Percentiles rank a stretch among this genome's conserved stretches.
These are phyloP conservation scores for Limonius californicus DNA, from an alignment of 1,140 invertebrate genomes.

Conservation along the genomic window DNA sequence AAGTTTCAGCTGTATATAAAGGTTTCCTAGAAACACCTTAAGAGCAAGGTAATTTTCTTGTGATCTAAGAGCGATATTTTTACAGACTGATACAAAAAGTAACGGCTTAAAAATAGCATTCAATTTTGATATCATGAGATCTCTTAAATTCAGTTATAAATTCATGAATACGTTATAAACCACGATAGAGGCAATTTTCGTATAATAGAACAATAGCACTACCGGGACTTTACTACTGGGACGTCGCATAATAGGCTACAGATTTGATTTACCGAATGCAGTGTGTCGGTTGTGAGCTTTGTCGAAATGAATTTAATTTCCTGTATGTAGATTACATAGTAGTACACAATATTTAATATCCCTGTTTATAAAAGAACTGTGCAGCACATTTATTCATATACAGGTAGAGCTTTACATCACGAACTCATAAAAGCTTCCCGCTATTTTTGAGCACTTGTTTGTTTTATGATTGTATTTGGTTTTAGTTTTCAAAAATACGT, in stretches of 20 bases:
- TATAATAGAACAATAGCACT: constrained; percentile 10
- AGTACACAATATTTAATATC: not conserved
- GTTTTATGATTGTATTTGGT: too few relatives aligned
- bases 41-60: too few relatives aligned
- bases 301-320: constrained; percentile 14
- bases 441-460: too few relatives aligned
- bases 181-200: constrained; percentile 8
- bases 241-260: constrained; percentile 5
- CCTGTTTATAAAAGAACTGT: not conserved
- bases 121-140: not conserved
- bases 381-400: too few relatives aligned
- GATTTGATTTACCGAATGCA: constrained; percentile 13
- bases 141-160: constrained; percentile 4
- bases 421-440: too few relatives aligned
- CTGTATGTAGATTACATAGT: constrained; percentile 9
- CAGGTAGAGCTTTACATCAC: too few relatives aligned
- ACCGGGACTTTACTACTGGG: constrained; percentile 11
- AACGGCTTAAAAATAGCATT: too few relatives aligned
- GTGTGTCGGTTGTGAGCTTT: constrained; percentile 9
- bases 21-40: too few relatives aligned
- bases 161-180: constrained; percentile 8
- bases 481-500: too few relatives aligned
- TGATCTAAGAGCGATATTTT: too few relatives aligned
- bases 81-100: too few relatives aligned
- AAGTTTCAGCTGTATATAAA: too few relatives aligned